phyloP scores from a whole-genome alignment of 2,888 invertebrate genomes.

The Catocala nupta region DNA sequence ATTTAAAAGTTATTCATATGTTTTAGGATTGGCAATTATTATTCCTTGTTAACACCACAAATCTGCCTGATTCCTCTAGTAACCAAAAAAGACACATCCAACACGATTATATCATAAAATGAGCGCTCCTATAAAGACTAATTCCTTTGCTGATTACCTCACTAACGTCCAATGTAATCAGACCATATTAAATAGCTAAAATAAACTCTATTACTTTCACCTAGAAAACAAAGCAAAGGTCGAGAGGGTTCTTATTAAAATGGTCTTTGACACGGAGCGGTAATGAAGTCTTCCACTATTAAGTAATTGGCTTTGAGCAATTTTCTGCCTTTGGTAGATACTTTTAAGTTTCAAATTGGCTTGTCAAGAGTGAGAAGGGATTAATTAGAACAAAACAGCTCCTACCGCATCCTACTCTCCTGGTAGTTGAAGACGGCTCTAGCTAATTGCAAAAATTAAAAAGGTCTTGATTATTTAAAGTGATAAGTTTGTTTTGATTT shows the following conservation, averaged over 20 bases:
- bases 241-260: slow-evolving; percentile 40
- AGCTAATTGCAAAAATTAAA: slow-evolving; percentile 42
- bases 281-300: slow-evolving; percentile 59
- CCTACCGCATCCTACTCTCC: slow-evolving; percentile 37
- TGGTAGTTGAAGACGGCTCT: slow-evolving; percentile 30
- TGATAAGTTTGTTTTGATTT: slow-evolving; percentile 1
- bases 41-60: too few species aligned
- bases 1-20: too few species aligned
- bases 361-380: slow-evolving; percentile 27
- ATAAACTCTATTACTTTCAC: slow-evolving; percentile 27
- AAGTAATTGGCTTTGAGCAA: slow-evolving; percentile 42
- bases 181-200: slow-evolving; percentile 37
- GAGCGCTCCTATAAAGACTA: slow-evolving; percentile 52
- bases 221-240: slow-evolving; percentile 24
- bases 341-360: slow-evolving; percentile 44
- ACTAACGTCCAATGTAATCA: slow-evolving; percentile 37
- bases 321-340: slow-evolving; percentile 44
- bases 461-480: slow-evolving; percentile 17
- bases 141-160: slow-evolving; percentile 59
- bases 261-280: slow-evolving; percentile 47
- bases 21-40: too few species aligned
- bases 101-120: slow-evolving; percentile 53
- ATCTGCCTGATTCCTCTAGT: too few species aligned
- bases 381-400: slow-evolving; percentile 54
- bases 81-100: too few species aligned